Evolutionary conservation across 2,797 vertebrate species (phyloP).

Genomic region (Myioborus melanocephalus): DNA sequence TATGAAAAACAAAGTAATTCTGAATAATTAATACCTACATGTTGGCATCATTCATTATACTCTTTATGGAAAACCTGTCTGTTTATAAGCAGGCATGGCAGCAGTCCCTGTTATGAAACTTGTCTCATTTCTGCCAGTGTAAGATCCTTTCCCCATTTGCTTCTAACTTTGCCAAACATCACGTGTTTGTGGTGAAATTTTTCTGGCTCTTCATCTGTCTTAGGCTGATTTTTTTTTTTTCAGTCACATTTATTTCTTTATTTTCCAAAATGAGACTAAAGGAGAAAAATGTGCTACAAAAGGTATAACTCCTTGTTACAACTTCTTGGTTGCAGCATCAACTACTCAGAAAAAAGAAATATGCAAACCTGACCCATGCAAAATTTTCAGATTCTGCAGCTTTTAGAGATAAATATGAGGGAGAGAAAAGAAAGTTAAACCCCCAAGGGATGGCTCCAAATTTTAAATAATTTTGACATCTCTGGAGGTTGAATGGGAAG

Average conservation of each 20-base stretch:
- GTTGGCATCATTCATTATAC: background rate
- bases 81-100: background rate
- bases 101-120: background rate
- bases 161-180: slow-evolving; percentile 19
- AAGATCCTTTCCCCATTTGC: background rate
- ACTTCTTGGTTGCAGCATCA: background rate
- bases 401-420: background rate
- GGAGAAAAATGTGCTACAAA: background rate
- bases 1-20: slow-evolving; percentile 17
- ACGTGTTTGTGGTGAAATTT: background rate
- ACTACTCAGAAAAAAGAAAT: background rate
- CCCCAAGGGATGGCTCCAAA: background rate
- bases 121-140: background rate
- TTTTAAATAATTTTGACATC: background rate
- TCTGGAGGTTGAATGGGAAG: background rate
- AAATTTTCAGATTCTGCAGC: background rate
- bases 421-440: background rate
- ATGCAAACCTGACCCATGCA: background rate
- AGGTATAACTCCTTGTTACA: background rate
- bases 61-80: background rate
- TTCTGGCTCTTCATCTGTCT: background rate
- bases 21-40: slow-evolving; percentile 31
- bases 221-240: background rate
- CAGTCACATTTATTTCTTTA: background rate
- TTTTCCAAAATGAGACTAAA: background rate